Evolutionary conservation across 2,888 invertebrate genomes (phyloP).

Genomic region (Troides oblongomaculatus): DNA sequence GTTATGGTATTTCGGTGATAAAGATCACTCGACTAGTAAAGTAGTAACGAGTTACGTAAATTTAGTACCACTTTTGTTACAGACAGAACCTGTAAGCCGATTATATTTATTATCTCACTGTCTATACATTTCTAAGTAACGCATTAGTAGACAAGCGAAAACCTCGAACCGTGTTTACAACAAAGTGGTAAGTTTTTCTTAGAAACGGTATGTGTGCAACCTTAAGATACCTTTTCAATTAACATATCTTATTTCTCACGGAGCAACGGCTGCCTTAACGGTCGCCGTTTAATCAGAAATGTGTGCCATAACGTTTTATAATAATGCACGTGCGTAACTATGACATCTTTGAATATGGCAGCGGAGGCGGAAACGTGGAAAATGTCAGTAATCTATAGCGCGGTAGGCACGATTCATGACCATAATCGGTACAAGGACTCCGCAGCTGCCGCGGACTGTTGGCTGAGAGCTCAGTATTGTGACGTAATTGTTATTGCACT

Average conservation of each 20-base stretch:
- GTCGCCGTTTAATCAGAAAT: constrained; percentile 31
- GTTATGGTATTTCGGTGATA: neutral
- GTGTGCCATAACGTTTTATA: constrained; percentile 39
- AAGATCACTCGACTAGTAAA: neutral
- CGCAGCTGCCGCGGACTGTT: constrained; percentile 75
- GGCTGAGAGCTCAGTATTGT: constrained; percentile 69
- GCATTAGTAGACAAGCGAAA: too few species aligned
- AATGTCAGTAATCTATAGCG: constrained; percentile 74
- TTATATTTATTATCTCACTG: neutral
- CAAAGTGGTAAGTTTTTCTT: constrained; percentile 3
- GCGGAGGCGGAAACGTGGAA: constrained; percentile 75
- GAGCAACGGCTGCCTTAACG: constrained; percentile 33
- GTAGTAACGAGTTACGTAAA: neutral
- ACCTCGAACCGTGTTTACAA: neutral
- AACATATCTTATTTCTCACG: constrained; percentile 27
- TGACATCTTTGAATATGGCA: constrained; percentile 75
- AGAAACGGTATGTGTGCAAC: neutral
- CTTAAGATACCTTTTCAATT: constrained; percentile 24
- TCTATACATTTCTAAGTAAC: neutral
- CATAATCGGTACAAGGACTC: constrained; percentile 78
- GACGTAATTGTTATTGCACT: constrained; percentile 68
- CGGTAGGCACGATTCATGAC: constrained; percentile 73
- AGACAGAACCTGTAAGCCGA: neutral
- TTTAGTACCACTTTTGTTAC: neutral
- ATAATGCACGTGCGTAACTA: constrained; percentile 62